These are phyloP conservation scores for Chrysolina americana DNA, from an alignment of 2,888 invertebrate genomes.

Conservation along the genomic window DNA sequence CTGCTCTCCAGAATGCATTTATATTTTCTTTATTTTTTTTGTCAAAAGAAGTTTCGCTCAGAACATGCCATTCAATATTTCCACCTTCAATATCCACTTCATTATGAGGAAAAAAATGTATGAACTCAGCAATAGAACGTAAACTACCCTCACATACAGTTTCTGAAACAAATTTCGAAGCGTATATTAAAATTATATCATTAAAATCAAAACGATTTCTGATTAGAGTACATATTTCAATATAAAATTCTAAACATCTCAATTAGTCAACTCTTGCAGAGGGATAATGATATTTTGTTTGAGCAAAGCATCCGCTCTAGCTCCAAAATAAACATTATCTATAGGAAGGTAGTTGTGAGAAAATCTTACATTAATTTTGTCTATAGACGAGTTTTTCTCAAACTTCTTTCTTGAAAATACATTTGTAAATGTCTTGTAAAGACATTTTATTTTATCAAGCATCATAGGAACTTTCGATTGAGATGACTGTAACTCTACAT, in stretches of 20 bases:
- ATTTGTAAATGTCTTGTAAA: constrained; percentile 22
- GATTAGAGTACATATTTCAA: no score
- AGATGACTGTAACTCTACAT: constrained; percentile 21
- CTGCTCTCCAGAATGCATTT: not conserved
- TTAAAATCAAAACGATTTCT: no score
- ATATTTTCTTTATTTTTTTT: constrained; percentile 10
- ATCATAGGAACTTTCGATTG: constrained; percentile 3
- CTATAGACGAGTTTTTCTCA: constrained; percentile 8
- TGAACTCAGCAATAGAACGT: constrained; percentile 12
- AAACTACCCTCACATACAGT: not conserved
- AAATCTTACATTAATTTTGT: not conserved
- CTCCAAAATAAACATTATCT: constrained; percentile 5
- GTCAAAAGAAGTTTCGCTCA: not conserved
- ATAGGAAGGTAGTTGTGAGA: constrained; percentile 8
- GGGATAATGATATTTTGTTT: not conserved
- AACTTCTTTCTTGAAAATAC: constrained; percentile 5
- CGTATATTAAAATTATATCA: not conserved
- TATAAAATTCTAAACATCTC: no score
- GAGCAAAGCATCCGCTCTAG: constrained; percentile 1
- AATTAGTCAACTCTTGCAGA: constrained; percentile 6
- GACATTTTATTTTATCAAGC: constrained; percentile 7
- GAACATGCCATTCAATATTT: constrained; percentile 13
- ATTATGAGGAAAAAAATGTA: constrained; percentile 2
- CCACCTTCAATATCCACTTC: not conserved
- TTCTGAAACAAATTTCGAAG: not conserved